Base-by-base conservation (phyloP, 1,140 invertebrate genomes). In the Eumeta japonica region DNA sequence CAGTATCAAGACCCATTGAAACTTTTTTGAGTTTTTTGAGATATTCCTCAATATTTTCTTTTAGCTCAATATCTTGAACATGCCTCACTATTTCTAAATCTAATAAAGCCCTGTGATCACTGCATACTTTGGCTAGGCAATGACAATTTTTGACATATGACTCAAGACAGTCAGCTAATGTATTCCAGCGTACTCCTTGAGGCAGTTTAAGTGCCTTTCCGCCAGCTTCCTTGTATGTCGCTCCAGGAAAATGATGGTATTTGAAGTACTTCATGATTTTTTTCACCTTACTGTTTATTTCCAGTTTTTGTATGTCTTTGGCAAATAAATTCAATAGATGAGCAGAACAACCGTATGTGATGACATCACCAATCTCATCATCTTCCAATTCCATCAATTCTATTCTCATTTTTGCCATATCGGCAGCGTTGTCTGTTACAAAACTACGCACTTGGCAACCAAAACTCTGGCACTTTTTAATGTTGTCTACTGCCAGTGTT, bases 161-260 rank as follows among this genome's bases (percentile, higher is more conserved):
- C n/a, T n/a, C n/a, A n/a, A n/a, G n/a, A n/a, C n/a, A n/a, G n/a
- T n/a, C n/a, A n/a, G n/a, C n/a, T n/a, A n/a, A n/a, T n/a, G n/a
- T n/a, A n/a, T n/a, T n/a, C n/a, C n/a, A n/a, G n/a, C n/a, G n/a
- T n/a, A n/a, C n/a, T n/a, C n/a, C n/a, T n/a, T n/a, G n/a, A n/a
- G n/a, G n/a, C n/a, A n/a, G n/a, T n/a, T 24, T n/a, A 24, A 24
- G 7, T 24, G 7, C n/a, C n/a, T 24, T 24, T 24, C 20, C n/a
- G n/a, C n/a, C n/a, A n/a, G n/a, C n/a, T n/a, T n/a, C n/a, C n/a
- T n/a, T n/a, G n/a, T n/a, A n/a, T 24, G 7, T 24, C n/a, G 20
- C 20, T 24, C 20, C 20, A 24, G 20, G 20, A 24, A 24, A 24
- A 24, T n/a, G n/a, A n/a, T n/a, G n/a, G n/a, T n/a, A n/a, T n/a